Evolutionary conservation across 2,113 vertebrate genomes (phyloP), one percentile per base, ranked within the genome.

Genomic region (Chlamydotis undulata): DNA sequence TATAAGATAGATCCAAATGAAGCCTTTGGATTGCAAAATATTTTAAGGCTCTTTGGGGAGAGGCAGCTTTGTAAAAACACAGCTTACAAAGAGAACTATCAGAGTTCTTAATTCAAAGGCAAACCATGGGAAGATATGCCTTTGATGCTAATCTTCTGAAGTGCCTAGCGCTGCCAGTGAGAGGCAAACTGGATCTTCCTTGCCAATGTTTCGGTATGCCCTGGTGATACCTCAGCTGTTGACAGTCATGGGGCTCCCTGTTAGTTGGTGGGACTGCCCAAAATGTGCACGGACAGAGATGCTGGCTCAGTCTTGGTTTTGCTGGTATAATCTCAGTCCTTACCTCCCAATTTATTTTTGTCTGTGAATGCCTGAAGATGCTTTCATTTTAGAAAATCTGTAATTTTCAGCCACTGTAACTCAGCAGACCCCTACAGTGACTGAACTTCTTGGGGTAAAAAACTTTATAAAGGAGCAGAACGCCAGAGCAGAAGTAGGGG

Each of bases 81-180:
- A 71, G 73, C 63, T 93, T 75, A 84, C 53, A 82, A 52, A 56
- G 57, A 68, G 74, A 91, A 79, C 56, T 82, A 94, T 87, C 29
- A 18, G 16, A 35, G 53, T 24, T 71, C 78, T 91, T 68, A 69
- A 86, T 88, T 89, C 82, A 91, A 76, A 96, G 64, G 61, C 55
- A 87, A 95, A 87, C 31, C 35, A 69, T 21, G 41, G 50, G 29
- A 68, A 94, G 67, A 90, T 94, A 59, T 83, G 35, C 31, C 79
- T 94, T 92, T 90, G 82, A 93, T 88, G 55, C 29, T 55, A 19
- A 69, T 80, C 85, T 86, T 90, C 88, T 92, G 85, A 93, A 93
- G 12, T 49, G 39, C 57, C 60, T 59, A 37, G 23, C 14, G 6
- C 43, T 81, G 47, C 39, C 63, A 68, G 53, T 37, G 5, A 87